Evolutionary conservation across 2,113 vertebrate genomes (phyloP).

Genomic region (Colaptes auratus): DNA sequence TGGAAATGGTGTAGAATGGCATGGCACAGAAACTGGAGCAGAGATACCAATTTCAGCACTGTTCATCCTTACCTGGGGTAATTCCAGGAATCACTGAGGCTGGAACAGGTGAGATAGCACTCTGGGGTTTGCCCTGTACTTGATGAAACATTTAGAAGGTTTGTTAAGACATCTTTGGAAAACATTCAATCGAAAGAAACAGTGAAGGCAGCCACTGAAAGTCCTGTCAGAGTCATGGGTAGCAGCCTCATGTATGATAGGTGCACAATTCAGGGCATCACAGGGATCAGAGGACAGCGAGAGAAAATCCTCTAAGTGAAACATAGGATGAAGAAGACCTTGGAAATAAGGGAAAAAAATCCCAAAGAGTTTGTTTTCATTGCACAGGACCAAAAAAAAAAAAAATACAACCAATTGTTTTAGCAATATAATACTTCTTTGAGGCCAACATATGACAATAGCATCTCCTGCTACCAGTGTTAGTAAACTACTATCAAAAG

Average conservation of each 20-base stretch:
- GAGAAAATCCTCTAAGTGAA: not conserved
- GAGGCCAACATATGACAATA: not conserved
- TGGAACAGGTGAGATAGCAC: not conserved
- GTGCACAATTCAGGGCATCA: not conserved
- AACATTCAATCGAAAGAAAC: not conserved
- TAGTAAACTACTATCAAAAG: not conserved
- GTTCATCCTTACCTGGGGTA: not conserved
- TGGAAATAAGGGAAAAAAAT: not conserved
- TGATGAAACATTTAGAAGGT: not conserved
- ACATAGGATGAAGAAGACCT: not conserved
- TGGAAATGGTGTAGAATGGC: not conserved
- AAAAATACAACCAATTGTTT: not conserved
- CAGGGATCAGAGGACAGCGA: not conserved
- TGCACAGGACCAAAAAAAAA: not conserved
- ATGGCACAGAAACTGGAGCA: not conserved
- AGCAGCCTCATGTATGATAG: not conserved
- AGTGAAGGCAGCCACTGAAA: not conserved
- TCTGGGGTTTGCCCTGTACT: not conserved
- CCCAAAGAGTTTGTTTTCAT: not conserved
- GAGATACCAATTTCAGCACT: not conserved
- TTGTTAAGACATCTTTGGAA: not conserved
- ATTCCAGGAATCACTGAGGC: not conserved
- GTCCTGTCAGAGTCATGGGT: accelerated
- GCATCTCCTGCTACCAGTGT: not conserved
- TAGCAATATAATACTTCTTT: not conserved